Base-by-base conservation (phyloP, 1,140 invertebrate species). In the Oppia nitens region DNA sequence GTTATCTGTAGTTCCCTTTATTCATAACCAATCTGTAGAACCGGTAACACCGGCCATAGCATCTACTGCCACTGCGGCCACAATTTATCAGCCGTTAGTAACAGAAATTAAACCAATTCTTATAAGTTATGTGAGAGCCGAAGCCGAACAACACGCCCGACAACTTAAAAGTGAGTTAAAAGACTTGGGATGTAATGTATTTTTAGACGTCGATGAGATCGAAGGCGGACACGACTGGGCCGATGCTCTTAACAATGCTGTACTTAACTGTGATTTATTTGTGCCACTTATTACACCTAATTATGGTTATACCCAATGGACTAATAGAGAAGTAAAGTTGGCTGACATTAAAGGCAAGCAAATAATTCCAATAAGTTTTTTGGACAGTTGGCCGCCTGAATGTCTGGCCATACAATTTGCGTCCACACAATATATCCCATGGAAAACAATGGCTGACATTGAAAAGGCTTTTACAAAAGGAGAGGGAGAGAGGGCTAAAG, bases 321-420 rank as follows among this genome's bases (percentile, higher is more conserved):
- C 73, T 3, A 74, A 74, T 52, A 67, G 73, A 61, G 73, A 75
- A 69, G 67, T 75, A 6, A 75, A 75, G 62, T 62, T 75, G 57
- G 73, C 73, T 25, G 73, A 75, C 66, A 67, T 73, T 3, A 63
- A 73, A 27, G 67, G 67, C 12, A 75, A 75, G 63, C 67, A 68
- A 32, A 74, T 75, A 21, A 60, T 75, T 48, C 73, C 73, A 14
- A 68, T 75, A 0, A 73, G 62, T 63, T 73, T 74, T 55, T 62
- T 73, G 27, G 62, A 68, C 26, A 60, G 66, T 6, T 74, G 73
- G 73, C 72, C 73, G n/a, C 73, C 73, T 20, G 62, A 66, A 24
- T 74, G 71, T 60, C 64, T 75, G 26, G 73, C 73, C 6, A 74
- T 75, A 26, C 73, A 75, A 65, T 73, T 75, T 67, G 71, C 73